phyloP scores from a whole-genome alignment of 2,113 vertebrate genomes.

The Eupsittula cactorum region DNA sequence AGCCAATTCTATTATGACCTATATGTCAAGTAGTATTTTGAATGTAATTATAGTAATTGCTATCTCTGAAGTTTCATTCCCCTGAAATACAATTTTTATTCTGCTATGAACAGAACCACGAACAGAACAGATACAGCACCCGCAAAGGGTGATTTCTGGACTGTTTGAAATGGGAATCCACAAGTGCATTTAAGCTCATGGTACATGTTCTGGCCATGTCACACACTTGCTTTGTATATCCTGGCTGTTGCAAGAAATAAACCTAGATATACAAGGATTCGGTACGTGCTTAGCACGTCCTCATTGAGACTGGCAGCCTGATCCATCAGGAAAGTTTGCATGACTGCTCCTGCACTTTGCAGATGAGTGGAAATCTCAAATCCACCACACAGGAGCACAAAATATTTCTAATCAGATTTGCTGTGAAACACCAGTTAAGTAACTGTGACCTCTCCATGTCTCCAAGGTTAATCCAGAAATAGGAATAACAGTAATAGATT shows the following conservation, averaged over 20 bases:
- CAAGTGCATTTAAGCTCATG: background rate
- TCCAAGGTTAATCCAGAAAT: background rate
- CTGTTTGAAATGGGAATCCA: fast-evolving
- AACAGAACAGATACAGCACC: background rate
- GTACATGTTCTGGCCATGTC: background rate
- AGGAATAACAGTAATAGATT: background rate
- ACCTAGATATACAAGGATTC: background rate
- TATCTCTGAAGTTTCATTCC: background rate
- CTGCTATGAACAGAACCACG: background rate
- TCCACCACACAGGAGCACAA: fast-evolving
- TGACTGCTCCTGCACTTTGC: background rate
- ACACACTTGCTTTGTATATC: background rate
- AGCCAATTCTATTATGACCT: background rate
- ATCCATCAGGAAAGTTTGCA: background rate
- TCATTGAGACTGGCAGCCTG: background rate
- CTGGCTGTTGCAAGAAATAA: background rate
- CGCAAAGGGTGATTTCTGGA: background rate
- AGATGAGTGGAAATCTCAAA: background rate
- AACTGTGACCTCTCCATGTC: background rate
- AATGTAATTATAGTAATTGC: background rate
- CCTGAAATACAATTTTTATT: background rate
- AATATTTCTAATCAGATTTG: background rate
- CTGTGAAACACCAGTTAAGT: background rate
- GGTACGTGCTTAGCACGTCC: background rate
- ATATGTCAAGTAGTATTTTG: background rate